Conservation (phyloP, 2,888 invertebrate species). For the Cephus pulcher region DNA sequence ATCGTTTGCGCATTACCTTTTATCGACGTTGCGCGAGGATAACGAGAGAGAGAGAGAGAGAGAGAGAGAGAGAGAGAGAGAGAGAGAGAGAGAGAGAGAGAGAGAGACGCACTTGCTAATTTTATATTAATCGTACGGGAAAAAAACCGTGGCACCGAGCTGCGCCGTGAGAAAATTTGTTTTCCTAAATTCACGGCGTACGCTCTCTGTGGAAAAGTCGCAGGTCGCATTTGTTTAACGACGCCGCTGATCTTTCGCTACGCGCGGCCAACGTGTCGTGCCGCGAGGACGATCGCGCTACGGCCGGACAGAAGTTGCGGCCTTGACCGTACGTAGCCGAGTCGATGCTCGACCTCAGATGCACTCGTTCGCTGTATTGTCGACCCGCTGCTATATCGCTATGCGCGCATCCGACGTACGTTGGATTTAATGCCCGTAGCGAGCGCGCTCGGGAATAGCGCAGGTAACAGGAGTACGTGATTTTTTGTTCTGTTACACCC, state of each 20-base stretch:
- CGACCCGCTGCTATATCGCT: background rate
- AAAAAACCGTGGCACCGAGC: background rate
- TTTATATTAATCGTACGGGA: background rate
- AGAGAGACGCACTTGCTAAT: background rate
- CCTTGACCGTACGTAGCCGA: background rate
- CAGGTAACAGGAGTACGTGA: background rate
- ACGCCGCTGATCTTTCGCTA: background rate
- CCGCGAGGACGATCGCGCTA: background rate
- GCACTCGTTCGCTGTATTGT: background rate
- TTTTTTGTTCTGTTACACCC: no score
- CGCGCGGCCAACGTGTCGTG: background rate
- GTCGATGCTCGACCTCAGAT: background rate
- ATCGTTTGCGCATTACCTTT: background rate
- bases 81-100: no score
- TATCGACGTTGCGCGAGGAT: background rate
- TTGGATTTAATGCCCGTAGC: background rate
- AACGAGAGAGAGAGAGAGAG: background rate
- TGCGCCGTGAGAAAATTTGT: background rate
- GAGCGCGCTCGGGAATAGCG: background rate
- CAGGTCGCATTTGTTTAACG: background rate
- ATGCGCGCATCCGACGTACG: background rate
- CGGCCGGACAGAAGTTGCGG: background rate
- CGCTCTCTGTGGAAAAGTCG: background rate
- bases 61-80: no score
- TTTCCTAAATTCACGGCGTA: background rate